Percentiles rank a stretch among this genome's conserved stretches.
phyloP scores from a whole-genome alignment of 2,113 vertebrate genomes.

The Sinocyclocheilus maitianheensis region DNA sequence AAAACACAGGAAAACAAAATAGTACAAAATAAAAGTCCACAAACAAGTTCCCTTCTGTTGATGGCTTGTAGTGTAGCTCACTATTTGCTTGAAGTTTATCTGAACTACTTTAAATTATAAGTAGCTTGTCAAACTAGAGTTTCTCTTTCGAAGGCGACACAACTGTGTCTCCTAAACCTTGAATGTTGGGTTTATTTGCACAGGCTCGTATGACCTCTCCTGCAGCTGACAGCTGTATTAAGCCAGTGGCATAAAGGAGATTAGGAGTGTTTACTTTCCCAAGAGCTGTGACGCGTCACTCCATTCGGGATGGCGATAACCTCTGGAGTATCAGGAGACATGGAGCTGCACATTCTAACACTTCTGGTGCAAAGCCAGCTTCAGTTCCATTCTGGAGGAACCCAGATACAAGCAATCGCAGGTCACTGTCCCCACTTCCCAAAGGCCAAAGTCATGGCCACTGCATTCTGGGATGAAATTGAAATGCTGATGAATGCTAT shows the following conservation, averaged over 20 bases:
- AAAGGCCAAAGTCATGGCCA: slow-evolving; percentile 27
- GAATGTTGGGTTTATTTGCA: slow-evolving; percentile 10
- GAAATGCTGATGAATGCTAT: slow-evolving; percentile 55
- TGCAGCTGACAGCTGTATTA: slow-evolving; percentile 55
- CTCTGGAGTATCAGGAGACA: not conserved
- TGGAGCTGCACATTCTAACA: too few relatives aligned
- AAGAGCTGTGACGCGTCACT: too few relatives aligned
- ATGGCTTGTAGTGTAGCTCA: too few relatives aligned
- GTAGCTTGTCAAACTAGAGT: not conserved
- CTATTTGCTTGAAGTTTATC: too few relatives aligned
- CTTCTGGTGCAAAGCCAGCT: not conserved
- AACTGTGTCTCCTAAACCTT: not conserved
- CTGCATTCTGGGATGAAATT: slow-evolving; percentile 44
- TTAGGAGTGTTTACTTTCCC: slow-evolving; percentile 41
- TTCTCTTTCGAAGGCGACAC: not conserved
- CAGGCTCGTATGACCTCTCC: slow-evolving; percentile 31
- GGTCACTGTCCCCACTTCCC: not conserved
- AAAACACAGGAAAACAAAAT: too few relatives aligned
- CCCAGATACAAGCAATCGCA: not conserved
- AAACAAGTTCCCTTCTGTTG: too few relatives aligned
- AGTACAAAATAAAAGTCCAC: too few relatives aligned
- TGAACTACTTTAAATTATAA: not conserved
- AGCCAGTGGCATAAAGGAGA: slow-evolving; percentile 19
- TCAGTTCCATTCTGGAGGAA: not conserved
- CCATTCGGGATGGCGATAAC: slow-evolving; percentile 28